Conservation (phyloP, 2,797 vertebrate genomes). For the Pangasius mekongensis region DNA sequence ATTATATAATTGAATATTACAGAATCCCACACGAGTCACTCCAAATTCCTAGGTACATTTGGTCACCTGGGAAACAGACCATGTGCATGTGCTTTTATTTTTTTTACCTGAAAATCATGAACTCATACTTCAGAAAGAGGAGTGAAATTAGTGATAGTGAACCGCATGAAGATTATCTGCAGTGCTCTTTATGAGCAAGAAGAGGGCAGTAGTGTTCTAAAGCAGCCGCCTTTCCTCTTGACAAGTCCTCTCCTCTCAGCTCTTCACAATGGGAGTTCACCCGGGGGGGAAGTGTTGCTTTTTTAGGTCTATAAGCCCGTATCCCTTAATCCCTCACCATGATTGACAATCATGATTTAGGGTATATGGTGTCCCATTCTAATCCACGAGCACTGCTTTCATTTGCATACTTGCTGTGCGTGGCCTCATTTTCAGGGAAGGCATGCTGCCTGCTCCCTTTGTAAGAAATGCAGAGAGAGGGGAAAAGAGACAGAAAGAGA, state of each 20-base stretch:
- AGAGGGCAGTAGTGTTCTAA: conserved; percentile 99
- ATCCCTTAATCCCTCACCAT: conserved; percentile 99
- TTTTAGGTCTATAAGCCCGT: conserved; percentile 99
- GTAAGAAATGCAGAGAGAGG: conserved; percentile 82
- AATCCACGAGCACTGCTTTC: conserved; percentile 99
- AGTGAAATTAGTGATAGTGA: not conserved
- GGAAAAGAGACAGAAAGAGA: conserved; percentile 65
- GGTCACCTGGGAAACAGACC: too few species aligned
- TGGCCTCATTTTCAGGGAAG: conserved; percentile 91
- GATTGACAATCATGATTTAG: conserved; percentile 99
- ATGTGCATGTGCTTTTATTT: not conserved
- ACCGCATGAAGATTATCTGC: conserved; percentile 69
- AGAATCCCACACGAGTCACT: not conserved
- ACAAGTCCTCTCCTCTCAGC: conserved; percentile 77
- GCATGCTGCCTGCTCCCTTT: conserved; percentile 79
- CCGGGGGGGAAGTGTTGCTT: conserved; percentile 97
- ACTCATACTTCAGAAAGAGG: not conserved
- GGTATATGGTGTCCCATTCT: conserved; percentile 98
- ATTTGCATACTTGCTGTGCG: conserved; percentile 97
- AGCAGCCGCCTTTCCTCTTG: conserved; percentile 73
- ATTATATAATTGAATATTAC: not conserved
- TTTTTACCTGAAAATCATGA: not conserved
- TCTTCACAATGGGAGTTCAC: conserved; percentile 96
- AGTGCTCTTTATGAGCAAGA: conserved; percentile 75
- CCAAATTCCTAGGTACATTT: not conserved